Base-by-base conservation (phyloP, 2,797 vertebrate species). In the Tinamus major region DNA sequence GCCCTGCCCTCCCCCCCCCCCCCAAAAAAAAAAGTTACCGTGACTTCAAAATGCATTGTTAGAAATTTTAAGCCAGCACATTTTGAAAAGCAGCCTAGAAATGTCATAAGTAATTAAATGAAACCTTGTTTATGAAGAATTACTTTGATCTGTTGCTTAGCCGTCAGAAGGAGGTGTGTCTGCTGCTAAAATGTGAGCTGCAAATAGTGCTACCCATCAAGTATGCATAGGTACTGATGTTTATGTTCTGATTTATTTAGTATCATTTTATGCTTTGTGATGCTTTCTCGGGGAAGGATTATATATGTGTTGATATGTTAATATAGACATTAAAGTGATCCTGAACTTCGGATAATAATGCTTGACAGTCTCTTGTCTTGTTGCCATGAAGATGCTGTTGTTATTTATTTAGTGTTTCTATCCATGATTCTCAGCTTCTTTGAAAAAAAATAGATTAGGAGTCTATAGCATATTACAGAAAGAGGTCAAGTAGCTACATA, bases 21-120 rank as follows among this genome's bases (percentile, higher is more conserved):
- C 39, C 9, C 9, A 41, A 41, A 41, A 41, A 41, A n/a, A 70
- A 26, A 74, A 42, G 31, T 31, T 78, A 1, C 42, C 0, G 0
- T 56, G 39, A 4, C 49, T 92, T 89, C 27, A 41, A 21, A 88
- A 31, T 2, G 10, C 0, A 0, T 41, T 49, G 19, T 31, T 35
- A 9, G 12, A 81, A 69, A 13, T 33, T 79, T 55, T 59, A 63
- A 71, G 35, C 20, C 44, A 41, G 62, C 48, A 37, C 10, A 4
- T 27, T 37, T 26, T 49, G 59, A 62, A 63, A 63, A 93, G 61
- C 9, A 24, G 37, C 13, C 26, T 55, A 44, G 61, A 19, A 20
- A 27, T 63, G 39, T 48, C 41, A 1, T 29, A 62, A 91, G 23
- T 83, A 44, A 23, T 44, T 39, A 11, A 13, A 21, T 8, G 69